Evolutionary conservation across 2,797 vertebrate species (phyloP), one percentile per base, ranked within the genome.

Genomic region (Clarias platycephalus): DNA sequence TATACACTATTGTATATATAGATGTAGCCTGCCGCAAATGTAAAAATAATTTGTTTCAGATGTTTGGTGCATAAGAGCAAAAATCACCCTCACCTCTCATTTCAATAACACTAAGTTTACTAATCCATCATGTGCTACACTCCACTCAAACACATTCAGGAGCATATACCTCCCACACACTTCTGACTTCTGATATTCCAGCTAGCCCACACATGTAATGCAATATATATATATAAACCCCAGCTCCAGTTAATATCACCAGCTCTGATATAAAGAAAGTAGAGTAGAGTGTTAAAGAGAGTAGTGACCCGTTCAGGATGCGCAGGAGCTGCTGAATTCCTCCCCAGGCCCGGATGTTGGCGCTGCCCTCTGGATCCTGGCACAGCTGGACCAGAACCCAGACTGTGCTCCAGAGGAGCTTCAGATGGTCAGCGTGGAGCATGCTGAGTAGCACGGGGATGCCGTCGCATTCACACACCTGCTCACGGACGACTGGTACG

Each of bases 361-460:
- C 87, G 31, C 96, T 95, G 90, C 93, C 93, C 81, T 97, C 95
- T 0, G 95, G 93, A 58, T 98, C 96, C 92, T 98, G 95, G 7
- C 97, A 98, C 66, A 99, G 91, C 90, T 98, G 97, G 6, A 98
- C 97, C 87, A 98, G 93, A 84, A 97, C 93, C 97, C 97, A 98
- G 77, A 95, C 92, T 0, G 95, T 55, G 55, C 95, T 97, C 96
- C 97, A 96, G 1, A 97, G 93, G 86, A 98, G 94, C 91, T 95
- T 96, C 78, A 96, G 90, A 88, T 98, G 95, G 83, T 96, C 93
- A 0, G 94, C 93, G 82, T 97, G 95, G 28, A 99, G 95, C 87
- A 97, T 94, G 85, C 96, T 96, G 84, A 98, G 96, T 63, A 98
- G 93, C 72, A 97, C 91, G 0, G 97, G 97, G 34, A 98, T 86